phyloP scores from a whole-genome alignment of 2,113 vertebrate genomes.

The Pseudonaja textilis region DNA sequence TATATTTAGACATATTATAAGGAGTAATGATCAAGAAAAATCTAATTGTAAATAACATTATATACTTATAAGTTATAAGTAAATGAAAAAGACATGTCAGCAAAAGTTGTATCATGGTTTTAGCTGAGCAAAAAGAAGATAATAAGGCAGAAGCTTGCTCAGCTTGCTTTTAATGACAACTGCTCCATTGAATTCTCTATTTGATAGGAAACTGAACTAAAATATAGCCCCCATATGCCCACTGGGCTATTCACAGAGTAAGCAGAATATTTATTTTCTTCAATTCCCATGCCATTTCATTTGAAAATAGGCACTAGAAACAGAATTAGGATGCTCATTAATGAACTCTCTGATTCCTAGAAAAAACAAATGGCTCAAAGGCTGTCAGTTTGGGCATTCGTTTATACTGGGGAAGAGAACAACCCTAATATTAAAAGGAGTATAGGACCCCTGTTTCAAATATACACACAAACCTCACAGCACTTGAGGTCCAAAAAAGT shows the following conservation, averaged over 20 bases:
- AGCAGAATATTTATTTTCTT: slow-evolving; percentile 34
- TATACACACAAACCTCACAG: not conserved
- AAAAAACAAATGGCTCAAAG: not conserved
- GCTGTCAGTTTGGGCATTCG: not conserved
- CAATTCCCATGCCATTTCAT: slow-evolving; percentile 27
- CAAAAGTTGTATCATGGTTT: slow-evolving; percentile 35
- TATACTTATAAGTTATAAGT: slow-evolving; percentile 29
- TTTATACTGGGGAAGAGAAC: not conserved
- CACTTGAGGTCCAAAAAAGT: not conserved
- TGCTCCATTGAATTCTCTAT: slow-evolving; percentile 39
- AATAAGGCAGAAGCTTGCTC: slow-evolving; percentile 43
- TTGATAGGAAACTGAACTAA: slow-evolving; percentile 38
- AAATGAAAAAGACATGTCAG: slow-evolving; percentile 49
- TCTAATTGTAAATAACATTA: slow-evolving; percentile 17
- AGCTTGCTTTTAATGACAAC: slow-evolving; percentile 57
- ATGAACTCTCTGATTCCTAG: slow-evolving; percentile 2
- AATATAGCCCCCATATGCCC: not conserved
- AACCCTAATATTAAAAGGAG: not conserved
- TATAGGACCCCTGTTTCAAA: not conserved
- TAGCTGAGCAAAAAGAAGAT: slow-evolving; percentile 39
- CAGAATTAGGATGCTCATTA: slow-evolving; percentile 19
- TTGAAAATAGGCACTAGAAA: slow-evolving; percentile 7
- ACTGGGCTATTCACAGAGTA: slow-evolving; percentile 3
- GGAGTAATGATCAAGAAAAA: slow-evolving; percentile 25
- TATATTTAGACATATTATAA: slow-evolving; percentile 34